Evolutionary conservation across 2,113 vertebrate genomes (phyloP).

Genomic region (Charadrius vociferus): DNA sequence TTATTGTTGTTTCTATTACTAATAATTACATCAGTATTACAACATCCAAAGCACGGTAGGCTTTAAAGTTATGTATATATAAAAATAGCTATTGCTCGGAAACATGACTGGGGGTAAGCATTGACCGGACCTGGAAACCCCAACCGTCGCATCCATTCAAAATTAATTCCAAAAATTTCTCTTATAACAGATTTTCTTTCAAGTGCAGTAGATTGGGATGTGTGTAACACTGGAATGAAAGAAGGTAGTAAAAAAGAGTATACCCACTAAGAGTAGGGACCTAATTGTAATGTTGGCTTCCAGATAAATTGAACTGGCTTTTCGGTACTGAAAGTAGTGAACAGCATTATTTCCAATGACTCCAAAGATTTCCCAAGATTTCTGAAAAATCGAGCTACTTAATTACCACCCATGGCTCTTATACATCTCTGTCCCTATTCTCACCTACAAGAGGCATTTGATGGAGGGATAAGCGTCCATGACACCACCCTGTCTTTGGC

Average conservation of each 20-base stretch:
- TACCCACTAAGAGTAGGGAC: neutral
- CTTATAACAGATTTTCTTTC: neutral
- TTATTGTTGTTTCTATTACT: neutral
- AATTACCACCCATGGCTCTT: neutral
- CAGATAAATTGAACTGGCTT: neutral
- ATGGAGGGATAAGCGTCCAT: neutral
- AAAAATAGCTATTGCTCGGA: neutral
- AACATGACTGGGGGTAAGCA: neutral
- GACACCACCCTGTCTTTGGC: neutral
- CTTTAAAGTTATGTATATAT: neutral
- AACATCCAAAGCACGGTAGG: neutral
- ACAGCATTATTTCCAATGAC: neutral
- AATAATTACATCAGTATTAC: neutral
- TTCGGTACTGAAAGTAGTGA: neutral
- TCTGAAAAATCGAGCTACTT: neutral
- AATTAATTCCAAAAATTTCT: slow-evolving; percentile 17
- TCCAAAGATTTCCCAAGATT: neutral
- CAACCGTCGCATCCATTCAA: neutral
- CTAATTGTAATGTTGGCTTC: neutral
- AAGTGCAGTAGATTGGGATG: neutral
- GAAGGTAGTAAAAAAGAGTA: neutral
- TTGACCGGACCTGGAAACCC: neutral
- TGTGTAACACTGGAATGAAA: neutral
- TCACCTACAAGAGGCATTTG: neutral
- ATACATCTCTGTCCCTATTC: neutral